Conservation (phyloP, 1,140 invertebrate genomes). For the Littorina saxatilis region DNA sequence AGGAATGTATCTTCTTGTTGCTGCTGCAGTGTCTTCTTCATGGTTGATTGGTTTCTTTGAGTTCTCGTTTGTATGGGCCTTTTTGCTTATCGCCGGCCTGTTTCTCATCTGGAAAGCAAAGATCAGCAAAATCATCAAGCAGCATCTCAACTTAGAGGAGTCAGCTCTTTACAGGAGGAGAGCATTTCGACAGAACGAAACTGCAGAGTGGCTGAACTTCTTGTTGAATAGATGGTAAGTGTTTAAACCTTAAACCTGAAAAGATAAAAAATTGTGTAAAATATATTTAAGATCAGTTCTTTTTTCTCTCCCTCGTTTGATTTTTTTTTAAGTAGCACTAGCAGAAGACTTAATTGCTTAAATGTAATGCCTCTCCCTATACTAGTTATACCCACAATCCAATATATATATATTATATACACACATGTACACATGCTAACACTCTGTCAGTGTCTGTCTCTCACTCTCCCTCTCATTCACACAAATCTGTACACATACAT, state of each 20-base stretch:
- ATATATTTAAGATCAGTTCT: no score
- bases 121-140: constrained; percentile 60
- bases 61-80: constrained; percentile 67
- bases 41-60: constrained; percentile 63
- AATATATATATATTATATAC: no score
- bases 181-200: constrained; percentile 77
- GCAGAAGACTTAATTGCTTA: no score
- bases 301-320: no score
- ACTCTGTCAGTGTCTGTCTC: no score
- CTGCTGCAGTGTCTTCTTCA: constrained; percentile 52
- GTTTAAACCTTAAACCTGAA: no score
- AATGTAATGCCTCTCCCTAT: no score
- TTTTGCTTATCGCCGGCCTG: constrained; percentile 56
- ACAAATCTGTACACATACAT: no score
- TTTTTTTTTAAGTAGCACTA: no score
- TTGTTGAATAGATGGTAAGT: constrained; percentile 78
- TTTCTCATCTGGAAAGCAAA: constrained; percentile 69
- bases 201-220: constrained; percentile 79
- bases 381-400: no score
- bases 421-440: no score
- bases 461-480: no score
- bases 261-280: not conserved
- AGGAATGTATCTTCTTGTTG: constrained; percentile 65
- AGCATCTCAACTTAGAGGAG: constrained; percentile 68
- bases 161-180: constrained; percentile 75